Evolutionary conservation across 2,888 invertebrate genomes (phyloP).

Genomic region (Coelogynopora nodosa): DNA sequence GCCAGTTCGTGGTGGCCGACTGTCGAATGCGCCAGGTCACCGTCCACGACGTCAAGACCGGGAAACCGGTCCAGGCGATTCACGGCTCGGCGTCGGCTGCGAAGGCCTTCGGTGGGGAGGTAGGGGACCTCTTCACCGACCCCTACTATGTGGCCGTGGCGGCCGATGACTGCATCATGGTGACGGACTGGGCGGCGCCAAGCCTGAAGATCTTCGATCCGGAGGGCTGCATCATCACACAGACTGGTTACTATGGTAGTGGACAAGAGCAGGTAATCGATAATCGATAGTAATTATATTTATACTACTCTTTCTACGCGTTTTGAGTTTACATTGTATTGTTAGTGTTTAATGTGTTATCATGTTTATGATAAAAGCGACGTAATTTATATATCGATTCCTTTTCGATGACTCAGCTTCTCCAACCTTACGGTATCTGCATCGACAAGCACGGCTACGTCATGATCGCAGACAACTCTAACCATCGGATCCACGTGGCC

Average conservation of each 20-base stretch:
- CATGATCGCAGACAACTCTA: conserved; percentile 55
- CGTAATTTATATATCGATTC: neutral
- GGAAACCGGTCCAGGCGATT: conserved; percentile 51
- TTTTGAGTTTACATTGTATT: too few species aligned
- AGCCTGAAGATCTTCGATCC: conserved; percentile 51
- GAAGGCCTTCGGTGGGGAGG: conserved; percentile 50
- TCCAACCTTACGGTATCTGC: conserved; percentile 56
- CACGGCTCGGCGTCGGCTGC: neutral
- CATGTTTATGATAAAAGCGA: too few species aligned
- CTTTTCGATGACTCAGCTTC: conserved; percentile 53
- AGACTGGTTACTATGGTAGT: conserved; percentile 54
- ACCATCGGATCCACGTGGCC: conserved; percentile 54
- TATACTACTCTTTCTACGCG: too few species aligned
- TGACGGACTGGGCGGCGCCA: conserved; percentile 56
- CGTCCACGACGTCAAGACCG: conserved; percentile 52
- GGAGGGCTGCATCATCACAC: conserved; percentile 47
- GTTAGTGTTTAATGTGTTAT: too few species aligned
- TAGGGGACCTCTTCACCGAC: conserved; percentile 51
- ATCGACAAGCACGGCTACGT: conserved; percentile 54
- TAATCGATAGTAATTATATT: too few species aligned
- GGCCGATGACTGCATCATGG: conserved; percentile 53
- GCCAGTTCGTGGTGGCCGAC: conserved; percentile 55
- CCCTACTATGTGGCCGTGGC: conserved; percentile 56
- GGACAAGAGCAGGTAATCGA: neutral
- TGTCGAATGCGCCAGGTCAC: conserved; percentile 52